These are phyloP conservation scores for Callosobruchus maculatus DNA, from an alignment of 2,888 invertebrate species.

Conservation along the genomic window DNA sequence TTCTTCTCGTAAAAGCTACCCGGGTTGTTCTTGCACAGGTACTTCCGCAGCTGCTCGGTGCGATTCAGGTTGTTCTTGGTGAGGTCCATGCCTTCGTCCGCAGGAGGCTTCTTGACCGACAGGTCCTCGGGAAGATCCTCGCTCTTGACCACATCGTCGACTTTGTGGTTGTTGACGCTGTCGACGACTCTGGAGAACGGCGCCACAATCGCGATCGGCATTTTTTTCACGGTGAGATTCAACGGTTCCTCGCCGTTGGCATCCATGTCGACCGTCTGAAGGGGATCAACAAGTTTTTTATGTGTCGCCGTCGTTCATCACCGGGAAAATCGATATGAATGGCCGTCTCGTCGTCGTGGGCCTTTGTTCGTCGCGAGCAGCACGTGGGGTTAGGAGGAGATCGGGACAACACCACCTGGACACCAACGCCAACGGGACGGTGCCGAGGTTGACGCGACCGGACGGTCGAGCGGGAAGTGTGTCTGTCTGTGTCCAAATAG, in stretches of 20 bases:
- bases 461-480: background rate
- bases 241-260: constrained; percentile 48
- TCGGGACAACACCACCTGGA: background rate
- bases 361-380: background rate
- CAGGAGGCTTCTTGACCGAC: constrained; percentile 35
- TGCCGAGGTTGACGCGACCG: background rate
- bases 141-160: constrained; percentile 32
- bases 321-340: constrained; percentile 51
- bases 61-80: constrained; percentile 28
- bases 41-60: constrained; percentile 38
- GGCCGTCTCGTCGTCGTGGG: background rate
- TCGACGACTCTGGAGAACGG: constrained; percentile 42
- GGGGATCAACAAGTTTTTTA: constrained; percentile 47
- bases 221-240: constrained; percentile 52
- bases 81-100: constrained; percentile 29
- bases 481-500: background rate
- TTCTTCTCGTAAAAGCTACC: constrained; percentile 47
- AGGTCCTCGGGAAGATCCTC: constrained; percentile 48
- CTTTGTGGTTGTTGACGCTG: constrained; percentile 17
- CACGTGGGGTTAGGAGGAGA: background rate
- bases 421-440: background rate
- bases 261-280: background rate
- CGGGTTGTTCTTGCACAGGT: constrained; percentile 41
- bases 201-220: constrained; percentile 55
- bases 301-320: constrained; percentile 45